phyloP scores from a whole-genome alignment of 2,797 vertebrate species.

The Gadopsis bispinosus region DNA sequence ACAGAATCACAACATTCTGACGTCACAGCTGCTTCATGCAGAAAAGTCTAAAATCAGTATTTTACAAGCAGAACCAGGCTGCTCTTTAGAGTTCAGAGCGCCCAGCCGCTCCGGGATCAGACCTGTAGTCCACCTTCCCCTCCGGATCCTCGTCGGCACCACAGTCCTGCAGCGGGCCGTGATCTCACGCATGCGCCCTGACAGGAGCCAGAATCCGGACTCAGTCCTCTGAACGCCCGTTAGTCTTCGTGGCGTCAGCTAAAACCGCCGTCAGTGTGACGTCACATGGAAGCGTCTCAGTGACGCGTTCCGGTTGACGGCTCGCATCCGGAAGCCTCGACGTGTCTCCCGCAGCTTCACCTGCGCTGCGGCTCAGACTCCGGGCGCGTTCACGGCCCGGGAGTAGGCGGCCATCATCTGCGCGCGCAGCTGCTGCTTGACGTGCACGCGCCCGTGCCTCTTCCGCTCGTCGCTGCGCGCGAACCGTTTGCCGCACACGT shows the following conservation, averaged over 20 bases:
- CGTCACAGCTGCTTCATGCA: constrained; percentile 72
- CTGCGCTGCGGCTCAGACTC: constrained; percentile 62
- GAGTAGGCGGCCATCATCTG: constrained; percentile 87
- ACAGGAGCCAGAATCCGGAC: constrained; percentile 14
- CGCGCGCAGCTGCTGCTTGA: constrained; percentile 95
- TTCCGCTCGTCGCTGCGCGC: constrained; percentile 94
- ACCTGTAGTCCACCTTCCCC: background rate
- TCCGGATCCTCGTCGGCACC: background rate
- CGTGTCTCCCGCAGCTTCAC: background rate
- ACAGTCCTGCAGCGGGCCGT: background rate
- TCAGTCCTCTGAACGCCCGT: constrained; percentile 32
- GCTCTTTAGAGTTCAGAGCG: constrained; percentile 10
- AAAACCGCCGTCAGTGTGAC: constrained; percentile 47
- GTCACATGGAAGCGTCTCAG: constrained; percentile 51
- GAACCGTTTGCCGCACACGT: constrained; percentile 93
- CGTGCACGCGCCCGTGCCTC: constrained; percentile 93
- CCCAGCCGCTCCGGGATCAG: background rate
- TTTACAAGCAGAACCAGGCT: constrained; percentile 43
- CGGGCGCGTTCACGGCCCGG: constrained; percentile 76
- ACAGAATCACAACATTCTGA: constrained; percentile 61
- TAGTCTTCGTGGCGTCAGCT: background rate
- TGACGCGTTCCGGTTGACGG: constrained; percentile 45
- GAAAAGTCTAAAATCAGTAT: constrained; percentile 23
- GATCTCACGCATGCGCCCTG: constrained; percentile 14
- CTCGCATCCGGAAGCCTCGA: constrained; percentile 54